A percentile compares a stretch with the other conserved stretches of the same genome.
Conservation (phyloP, 2,113 vertebrate genomes). For the Potamarius usumacintae region DNA sequence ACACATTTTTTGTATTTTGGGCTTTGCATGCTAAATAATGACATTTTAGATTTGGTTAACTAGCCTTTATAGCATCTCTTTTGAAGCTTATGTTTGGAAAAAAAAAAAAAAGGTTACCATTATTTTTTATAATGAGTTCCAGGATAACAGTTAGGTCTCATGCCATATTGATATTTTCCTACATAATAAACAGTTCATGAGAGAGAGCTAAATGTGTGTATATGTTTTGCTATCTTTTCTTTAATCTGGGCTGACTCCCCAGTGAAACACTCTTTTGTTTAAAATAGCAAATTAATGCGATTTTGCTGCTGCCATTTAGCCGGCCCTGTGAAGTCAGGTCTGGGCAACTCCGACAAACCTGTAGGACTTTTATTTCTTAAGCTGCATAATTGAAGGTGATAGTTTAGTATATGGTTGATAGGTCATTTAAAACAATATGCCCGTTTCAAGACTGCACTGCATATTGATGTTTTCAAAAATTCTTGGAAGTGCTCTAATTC, state of each 20-base stretch:
- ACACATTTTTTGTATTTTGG: background rate
- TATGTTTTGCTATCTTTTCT: slow-evolving; percentile 43
- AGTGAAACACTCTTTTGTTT: slow-evolving; percentile 52
- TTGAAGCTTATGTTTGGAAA: slow-evolving; percentile 25
- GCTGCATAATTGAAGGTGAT: background rate
- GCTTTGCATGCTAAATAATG: background rate
- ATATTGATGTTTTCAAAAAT: background rate
- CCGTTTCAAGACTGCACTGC: background rate
- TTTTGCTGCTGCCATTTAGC: slow-evolving; percentile 53
- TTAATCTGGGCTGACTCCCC: slow-evolving; percentile 49
- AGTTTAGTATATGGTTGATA: slow-evolving; percentile 5
- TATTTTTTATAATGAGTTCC: slow-evolving; percentile 1
- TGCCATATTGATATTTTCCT: slow-evolving; percentile 42
- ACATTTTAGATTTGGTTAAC: background rate
- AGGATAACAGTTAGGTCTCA: slow-evolving; percentile 9
- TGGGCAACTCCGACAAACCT: slow-evolving; percentile 43
- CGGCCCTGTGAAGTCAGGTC: slow-evolving; percentile 27
- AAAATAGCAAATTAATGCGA: slow-evolving; percentile 45
- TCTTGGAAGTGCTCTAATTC: background rate
- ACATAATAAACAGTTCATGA: slow-evolving; percentile 42
- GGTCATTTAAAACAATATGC: background rate
- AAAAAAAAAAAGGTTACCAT: background rate
- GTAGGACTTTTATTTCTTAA: slow-evolving; percentile 15
- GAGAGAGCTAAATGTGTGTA: slow-evolving; percentile 27
- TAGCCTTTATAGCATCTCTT: background rate